Conservation (phyloP, 2,888 invertebrate genomes). For the Thalpophila matura region DNA sequence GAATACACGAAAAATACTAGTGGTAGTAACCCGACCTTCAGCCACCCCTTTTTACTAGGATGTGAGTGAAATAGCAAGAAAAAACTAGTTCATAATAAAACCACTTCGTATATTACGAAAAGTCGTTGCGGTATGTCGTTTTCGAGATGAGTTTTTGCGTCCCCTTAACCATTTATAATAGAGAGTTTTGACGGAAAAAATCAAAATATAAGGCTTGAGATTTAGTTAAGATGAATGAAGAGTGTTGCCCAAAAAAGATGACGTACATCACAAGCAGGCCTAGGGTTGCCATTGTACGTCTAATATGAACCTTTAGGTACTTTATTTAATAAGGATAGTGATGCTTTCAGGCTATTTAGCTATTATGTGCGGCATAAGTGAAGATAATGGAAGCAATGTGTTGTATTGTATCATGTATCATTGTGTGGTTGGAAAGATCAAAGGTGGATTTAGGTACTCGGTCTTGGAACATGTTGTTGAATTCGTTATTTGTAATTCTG, state of each 20-base stretch:
- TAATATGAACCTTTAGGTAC: constrained; percentile 35
- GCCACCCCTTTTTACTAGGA: no score
- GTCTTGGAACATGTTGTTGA: no score
- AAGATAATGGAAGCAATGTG: constrained; percentile 27
- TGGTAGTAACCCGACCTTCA: no score
- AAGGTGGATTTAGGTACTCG: neutral
- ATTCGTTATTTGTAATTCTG: no score
- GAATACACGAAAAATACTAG: no score
- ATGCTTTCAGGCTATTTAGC: constrained; percentile 29
- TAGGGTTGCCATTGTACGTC: constrained; percentile 33
- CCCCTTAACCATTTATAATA: constrained; percentile 28
- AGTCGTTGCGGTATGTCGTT: neutral
- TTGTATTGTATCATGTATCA: constrained; percentile 1
- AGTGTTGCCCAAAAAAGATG: constrained; percentile 54
- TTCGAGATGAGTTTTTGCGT: constrained; percentile 21
- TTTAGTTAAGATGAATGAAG: constrained; percentile 59
- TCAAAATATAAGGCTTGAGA: constrained; percentile 33
- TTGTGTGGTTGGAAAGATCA: constrained; percentile 10
- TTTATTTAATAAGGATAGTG: constrained; percentile 51
- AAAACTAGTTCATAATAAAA: constrained; percentile 7
- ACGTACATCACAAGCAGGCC: constrained; percentile 46
- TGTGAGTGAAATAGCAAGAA: neutral
- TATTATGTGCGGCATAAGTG: constrained; percentile 25
- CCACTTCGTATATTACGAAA: constrained; percentile 1
- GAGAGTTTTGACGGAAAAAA: constrained; percentile 29